phyloP scores from a whole-genome alignment of 2,888 invertebrate genomes.

The Oscheius sp. region DNA sequence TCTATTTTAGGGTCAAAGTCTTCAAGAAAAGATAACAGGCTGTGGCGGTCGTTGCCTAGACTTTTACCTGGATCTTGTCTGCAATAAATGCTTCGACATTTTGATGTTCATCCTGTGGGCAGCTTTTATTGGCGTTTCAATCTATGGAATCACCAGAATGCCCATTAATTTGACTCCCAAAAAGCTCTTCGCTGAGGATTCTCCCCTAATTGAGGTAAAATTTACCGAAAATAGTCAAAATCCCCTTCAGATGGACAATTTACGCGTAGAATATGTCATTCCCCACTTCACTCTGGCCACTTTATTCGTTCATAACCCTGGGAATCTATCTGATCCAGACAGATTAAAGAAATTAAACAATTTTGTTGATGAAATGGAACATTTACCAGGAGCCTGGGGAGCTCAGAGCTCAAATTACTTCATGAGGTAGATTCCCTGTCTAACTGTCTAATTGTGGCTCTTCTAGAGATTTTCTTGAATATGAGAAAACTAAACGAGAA shows the following conservation, averaged over 20 bases:
- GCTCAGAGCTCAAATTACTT: constrained; percentile 59
- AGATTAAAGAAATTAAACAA: constrained; percentile 45
- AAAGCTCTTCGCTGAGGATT: constrained; percentile 69
- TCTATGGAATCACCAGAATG: constrained; percentile 69
- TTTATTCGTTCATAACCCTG: constrained; percentile 63
- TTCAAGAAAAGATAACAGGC: constrained; percentile 29
- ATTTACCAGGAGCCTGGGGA: constrained; percentile 65
- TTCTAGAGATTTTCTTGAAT: constrained; percentile 45
- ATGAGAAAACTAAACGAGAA: constrained; percentile 44
- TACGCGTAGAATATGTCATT: constrained; percentile 67
- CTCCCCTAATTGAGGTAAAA: constrained; percentile 64
- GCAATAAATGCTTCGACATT: constrained; percentile 57
- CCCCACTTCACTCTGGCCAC: constrained; percentile 64
- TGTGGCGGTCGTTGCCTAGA: constrained; percentile 38
- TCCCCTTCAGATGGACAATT: constrained; percentile 58
- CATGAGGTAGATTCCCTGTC: constrained; percentile 16
- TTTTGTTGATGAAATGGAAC: constrained; percentile 64
- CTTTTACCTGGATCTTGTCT: constrained; percentile 57
- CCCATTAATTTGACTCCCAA: constrained; percentile 69
- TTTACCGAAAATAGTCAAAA: background rate
- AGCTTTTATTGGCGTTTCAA: constrained; percentile 60
- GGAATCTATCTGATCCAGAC: constrained; percentile 57
- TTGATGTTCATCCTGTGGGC: constrained; percentile 57
- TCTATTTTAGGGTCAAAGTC: background rate
- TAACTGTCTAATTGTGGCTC: background rate